Base-by-base conservation (phyloP, 2,888 invertebrate genomes). In the Buathra laborator region DNA sequence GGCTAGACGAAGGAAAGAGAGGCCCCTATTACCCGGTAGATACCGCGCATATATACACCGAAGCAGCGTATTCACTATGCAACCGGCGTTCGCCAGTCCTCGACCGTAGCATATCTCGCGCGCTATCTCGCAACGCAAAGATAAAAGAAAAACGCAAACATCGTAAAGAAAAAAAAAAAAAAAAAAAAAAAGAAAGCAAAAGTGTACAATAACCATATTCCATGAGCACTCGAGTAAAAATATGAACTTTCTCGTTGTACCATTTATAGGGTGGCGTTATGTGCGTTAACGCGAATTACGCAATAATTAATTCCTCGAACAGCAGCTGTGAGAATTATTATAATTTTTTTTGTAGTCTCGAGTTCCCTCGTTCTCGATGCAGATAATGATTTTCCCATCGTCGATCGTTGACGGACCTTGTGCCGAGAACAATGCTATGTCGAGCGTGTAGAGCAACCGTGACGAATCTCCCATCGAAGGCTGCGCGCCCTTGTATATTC, bases 381-480 rank as follows among this genome's bases (percentile, higher is more conserved):
- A 56, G 10, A 75, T 48, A 29, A 56, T 19, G 37, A n/a, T 32
- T 37, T 62, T 75, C 32, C 24, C 76, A 62, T 19, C 37, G 71
- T n/a, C 19, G 7, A 4, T 56, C 12, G 2, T 32, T 29, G 44
- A 44, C 44, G 72, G 32, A 70, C 77, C 84, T 77, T 81, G 77
- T 7, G 77, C 62, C 75, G 53, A 53, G 68, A 81, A 84, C 81
- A 84, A 81, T 84, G 81, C 77, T 84, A 84, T 77, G 81, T 84
- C 84, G 81, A 70, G 72, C 72, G 81, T 56, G 70, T 62, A 72
- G 81, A 77, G 74, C 62, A 77, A 74, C 62, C 72, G 77, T 53
- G 71, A 80, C 84, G 66, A 72, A 53, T 56, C 75, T 56, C 75
- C 70, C 44, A 44, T 64, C 53, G 64, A 46, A 75, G 68, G 46